Base-by-base conservation (phyloP, 2,113 vertebrate genomes). In the Dasypus novemcinctus region DNA sequence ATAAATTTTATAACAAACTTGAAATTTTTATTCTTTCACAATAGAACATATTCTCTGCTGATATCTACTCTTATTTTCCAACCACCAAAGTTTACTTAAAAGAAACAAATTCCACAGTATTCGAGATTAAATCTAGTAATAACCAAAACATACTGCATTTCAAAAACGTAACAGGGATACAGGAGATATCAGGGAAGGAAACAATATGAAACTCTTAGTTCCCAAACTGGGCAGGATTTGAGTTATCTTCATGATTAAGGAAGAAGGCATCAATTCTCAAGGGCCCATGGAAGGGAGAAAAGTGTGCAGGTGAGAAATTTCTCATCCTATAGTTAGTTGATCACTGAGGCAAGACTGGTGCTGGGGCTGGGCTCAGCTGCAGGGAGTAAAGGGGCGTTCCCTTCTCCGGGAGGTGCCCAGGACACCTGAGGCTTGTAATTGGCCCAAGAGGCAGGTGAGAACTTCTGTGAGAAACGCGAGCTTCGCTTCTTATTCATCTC, bases 341-440 rank as follows among this genome's bases (percentile, higher is more conserved):
- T 49, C 5, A 38, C 59, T 69, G 72, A 54, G 3, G 23, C 33
- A 46, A 57, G 12, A 2, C n/a, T n/a, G 7, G 2, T 38, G n/a
- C n/a, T n/a, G n/a, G 2, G 0, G 1, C 1, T 68, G 11, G 5
- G 27, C 36, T 72, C 75, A 59, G 29, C 23, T 78, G 15, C 25
- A 6, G 18, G 11, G 0, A 29, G 6, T 23, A 5, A 0, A 8
- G 38, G 38, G 17, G 13, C 1, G 18, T 54, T 27, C 13, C n/a
- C 11, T 84, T 84, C 29, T 5, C 1, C 1, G 69, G 43, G 33
- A 89, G 14, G 6, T 10, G 9, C 36, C 20, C 11, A 3, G 12
- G 20, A 61, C 27, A 29, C 3, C 3, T 29, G 0, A 23, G 13
- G 27, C 15, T 17, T 4, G 33, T 29, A 80, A 68, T 49, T 87